A percentile compares a stretch with the other conserved stretches of the same genome.
Evolutionary conservation across 2,113 vertebrate genomes (phyloP).

Genomic region (Istiophorus platypterus): DNA sequence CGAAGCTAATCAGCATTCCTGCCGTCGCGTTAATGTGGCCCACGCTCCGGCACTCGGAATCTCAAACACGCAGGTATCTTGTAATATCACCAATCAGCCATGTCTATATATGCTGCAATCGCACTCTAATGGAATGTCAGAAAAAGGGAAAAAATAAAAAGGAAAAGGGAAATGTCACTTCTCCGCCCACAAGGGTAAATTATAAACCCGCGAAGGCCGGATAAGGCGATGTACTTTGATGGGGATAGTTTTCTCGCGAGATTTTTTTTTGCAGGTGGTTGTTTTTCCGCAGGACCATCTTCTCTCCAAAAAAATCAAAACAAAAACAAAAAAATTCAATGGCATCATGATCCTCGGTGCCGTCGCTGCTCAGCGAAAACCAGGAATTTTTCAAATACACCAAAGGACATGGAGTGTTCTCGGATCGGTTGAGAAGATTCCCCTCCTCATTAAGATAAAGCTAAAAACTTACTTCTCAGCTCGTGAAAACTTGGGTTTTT

Average conservation of each 20-base stretch:
- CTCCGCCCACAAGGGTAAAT: slow-evolving; percentile 51
- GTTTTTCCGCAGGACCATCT: neutral
- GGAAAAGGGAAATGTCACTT: slow-evolving; percentile 23
- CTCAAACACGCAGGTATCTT: slow-evolving; percentile 59
- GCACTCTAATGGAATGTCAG: slow-evolving; percentile 36
- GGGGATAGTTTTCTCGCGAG: too few species aligned
- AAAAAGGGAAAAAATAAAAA: slow-evolving; percentile 29
- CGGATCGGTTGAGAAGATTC: neutral
- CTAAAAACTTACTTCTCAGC: neutral
- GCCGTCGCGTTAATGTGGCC: slow-evolving; percentile 45
- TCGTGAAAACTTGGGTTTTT: too few species aligned
- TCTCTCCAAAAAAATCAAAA: too few species aligned
- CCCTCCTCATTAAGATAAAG: neutral
- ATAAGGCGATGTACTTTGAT: slow-evolving; percentile 36
- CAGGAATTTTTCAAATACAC: too few species aligned
- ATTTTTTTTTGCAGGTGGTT: neutral
- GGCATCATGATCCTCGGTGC: too few species aligned
- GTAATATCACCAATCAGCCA: slow-evolving; percentile 55
- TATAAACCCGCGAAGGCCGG: slow-evolving; percentile 23
- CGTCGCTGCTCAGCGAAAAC: too few species aligned
- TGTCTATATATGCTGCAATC: slow-evolving; percentile 30
- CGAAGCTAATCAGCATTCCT: slow-evolving; percentile 72
- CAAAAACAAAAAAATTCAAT: too few species aligned
- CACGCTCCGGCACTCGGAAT: slow-evolving; percentile 58
- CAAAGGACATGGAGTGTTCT: too few species aligned